Evolutionary conservation across 1,140 invertebrate genomes (phyloP).

Genomic region (Eupristina koningsbergeri): DNA sequence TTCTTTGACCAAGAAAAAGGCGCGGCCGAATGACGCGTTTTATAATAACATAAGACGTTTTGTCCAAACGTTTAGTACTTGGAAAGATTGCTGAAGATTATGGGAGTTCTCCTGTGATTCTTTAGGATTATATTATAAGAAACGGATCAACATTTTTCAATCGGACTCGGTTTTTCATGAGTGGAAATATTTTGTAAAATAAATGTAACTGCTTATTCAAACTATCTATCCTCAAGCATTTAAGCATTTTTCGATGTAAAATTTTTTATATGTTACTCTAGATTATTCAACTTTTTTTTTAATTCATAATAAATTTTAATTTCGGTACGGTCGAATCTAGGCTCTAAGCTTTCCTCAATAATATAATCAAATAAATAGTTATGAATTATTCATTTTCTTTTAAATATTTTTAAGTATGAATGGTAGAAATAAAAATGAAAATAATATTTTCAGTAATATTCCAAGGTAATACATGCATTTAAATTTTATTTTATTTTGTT

Average conservation of each 20-base stretch:
- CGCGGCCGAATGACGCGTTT: background rate
- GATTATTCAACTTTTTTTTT: too few relatives aligned
- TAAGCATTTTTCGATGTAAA: background rate
- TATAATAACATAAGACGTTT: conserved; percentile 14
- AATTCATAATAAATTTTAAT: too few relatives aligned
- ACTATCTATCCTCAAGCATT: background rate
- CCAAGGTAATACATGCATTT: too few relatives aligned
- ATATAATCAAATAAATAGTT: too few relatives aligned
- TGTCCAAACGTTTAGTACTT: background rate
- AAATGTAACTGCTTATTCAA: background rate
- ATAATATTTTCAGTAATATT: too few relatives aligned
- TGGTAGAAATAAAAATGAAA: too few relatives aligned
- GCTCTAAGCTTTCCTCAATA: too few relatives aligned
- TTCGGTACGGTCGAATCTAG: too few relatives aligned
- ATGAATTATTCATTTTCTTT: too few relatives aligned
- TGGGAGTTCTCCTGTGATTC: background rate
- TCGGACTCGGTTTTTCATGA: background rate
- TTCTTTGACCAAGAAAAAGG: background rate
- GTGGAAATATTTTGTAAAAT: background rate
- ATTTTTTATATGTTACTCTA: too few relatives aligned
- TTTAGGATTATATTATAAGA: background rate
- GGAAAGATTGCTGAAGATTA: background rate
- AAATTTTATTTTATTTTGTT: too few relatives aligned
- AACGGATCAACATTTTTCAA: background rate
- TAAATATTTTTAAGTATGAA: too few relatives aligned